Conservation (phyloP, 2,113 vertebrate species). For the Conger conger region DNA sequence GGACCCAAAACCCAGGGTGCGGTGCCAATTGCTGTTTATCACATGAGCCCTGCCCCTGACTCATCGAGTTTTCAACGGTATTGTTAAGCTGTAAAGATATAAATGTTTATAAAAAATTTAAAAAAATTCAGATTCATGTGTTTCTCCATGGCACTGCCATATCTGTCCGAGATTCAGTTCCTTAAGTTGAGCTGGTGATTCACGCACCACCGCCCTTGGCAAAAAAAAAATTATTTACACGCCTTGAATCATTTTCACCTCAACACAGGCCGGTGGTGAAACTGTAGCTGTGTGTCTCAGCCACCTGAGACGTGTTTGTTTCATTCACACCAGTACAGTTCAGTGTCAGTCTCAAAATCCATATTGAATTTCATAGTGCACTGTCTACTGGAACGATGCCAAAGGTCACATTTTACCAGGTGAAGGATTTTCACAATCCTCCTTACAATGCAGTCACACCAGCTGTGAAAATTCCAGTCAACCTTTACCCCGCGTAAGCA, state of each 20-base stretch:
- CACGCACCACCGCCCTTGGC: background rate
- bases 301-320: background rate
- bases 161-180: slow-evolving; percentile 6
- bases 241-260: background rate
- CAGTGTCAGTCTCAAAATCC: too few species aligned
- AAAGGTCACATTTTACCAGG: background rate
- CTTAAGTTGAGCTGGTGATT: background rate
- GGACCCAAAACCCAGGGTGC: slow-evolving; percentile 37
- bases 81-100: slow-evolving; percentile 43
- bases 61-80: slow-evolving; percentile 37
- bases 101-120: slow-evolving; percentile 20
- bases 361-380: too few species aligned
- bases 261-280: background rate
- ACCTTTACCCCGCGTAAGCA: background rate
- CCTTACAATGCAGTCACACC: background rate
- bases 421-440: background rate
- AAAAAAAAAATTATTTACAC: slow-evolving; percentile 1
- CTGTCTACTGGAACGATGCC: too few species aligned
- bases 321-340: background rate
- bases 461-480: background rate
- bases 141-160: slow-evolving; percentile 14
- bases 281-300: slow-evolving; percentile 12
- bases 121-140: slow-evolving; percentile 16
- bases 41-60: slow-evolving; percentile 32
- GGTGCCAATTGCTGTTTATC: slow-evolving; percentile 46